Percentiles rank a stretch among this genome's conserved stretches.
These are phyloP conservation scores for Drosophila prosaltans DNA, from an alignment of 1,140 invertebrate species.

Conservation along the genomic window DNA sequence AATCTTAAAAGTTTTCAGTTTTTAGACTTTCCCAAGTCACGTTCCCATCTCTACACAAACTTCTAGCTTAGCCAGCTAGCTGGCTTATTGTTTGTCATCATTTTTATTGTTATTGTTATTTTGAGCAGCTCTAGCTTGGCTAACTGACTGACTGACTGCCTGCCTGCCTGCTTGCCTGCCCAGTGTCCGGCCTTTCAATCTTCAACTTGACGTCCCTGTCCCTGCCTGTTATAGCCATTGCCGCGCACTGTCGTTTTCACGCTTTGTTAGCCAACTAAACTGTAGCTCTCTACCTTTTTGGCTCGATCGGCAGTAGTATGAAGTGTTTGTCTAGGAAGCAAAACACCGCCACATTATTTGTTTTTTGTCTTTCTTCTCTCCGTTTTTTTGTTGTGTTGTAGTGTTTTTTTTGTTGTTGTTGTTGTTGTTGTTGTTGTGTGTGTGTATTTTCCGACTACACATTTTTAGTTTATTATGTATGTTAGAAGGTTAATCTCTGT, in stretches of 20 bases:
- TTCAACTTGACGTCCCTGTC: conserved; percentile 30
- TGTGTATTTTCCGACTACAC: conserved; percentile 27
- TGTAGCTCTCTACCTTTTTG: conserved; percentile 44
- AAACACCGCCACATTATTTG: conserved; percentile 21
- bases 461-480: conserved; percentile 66
- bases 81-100: conserved; percentile 64
- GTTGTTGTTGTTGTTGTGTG: too few relatives aligned
- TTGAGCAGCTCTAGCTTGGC: not conserved
- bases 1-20: not conserved
- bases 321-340: conserved; percentile 50
- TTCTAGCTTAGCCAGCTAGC: conserved; percentile 18
- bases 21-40: conserved; percentile 24
- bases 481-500: conserved; percentile 77
- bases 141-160: not conserved
- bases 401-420: too few relatives aligned
- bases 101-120: conserved; percentile 50
- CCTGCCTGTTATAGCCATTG: conserved; percentile 9
- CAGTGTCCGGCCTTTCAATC: conserved; percentile 49
- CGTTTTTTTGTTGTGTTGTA: not conserved
- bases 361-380: conserved; percentile 12
- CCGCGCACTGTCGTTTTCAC: conserved; percentile 71
- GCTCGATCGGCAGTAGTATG: not conserved
- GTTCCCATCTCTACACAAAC: conserved; percentile 12
- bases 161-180: conserved; percentile 1
- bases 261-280: conserved; percentile 80